Evolutionary conservation across 2,113 vertebrate species (phyloP).

Genomic region (Spilogale gracilis): DNA sequence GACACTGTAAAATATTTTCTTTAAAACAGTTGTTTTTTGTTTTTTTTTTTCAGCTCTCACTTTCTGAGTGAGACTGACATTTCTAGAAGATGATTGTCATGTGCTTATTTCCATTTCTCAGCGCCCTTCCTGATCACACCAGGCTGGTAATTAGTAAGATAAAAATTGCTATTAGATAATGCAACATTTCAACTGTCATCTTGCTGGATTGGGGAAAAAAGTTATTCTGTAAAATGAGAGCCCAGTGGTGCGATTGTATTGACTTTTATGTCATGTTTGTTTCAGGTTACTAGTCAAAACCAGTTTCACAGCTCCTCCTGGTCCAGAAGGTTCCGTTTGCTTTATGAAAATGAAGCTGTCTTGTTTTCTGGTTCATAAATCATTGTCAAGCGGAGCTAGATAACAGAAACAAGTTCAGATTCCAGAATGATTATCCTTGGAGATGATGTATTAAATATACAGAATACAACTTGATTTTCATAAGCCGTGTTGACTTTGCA

Average conservation of each 20-base stretch:
- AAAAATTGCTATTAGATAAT: constrained; percentile 83
- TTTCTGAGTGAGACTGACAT: constrained; percentile 13
- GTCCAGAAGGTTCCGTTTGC: constrained; percentile 89
- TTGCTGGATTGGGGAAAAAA: constrained; percentile 78
- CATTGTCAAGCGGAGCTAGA: constrained; percentile 89
- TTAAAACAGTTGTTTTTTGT: not conserved
- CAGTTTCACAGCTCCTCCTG: constrained; percentile 89
- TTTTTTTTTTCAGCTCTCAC: not conserved
- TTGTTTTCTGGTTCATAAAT: constrained; percentile 92
- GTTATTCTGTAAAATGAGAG: constrained; percentile 86
- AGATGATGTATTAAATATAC: constrained; percentile 91
- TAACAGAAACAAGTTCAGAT: constrained; percentile 90
- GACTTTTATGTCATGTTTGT: constrained; percentile 93
- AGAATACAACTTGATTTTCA: constrained; percentile 88
- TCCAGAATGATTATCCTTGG: constrained; percentile 89
- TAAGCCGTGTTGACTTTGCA: constrained; percentile 88
- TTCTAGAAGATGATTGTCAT: constrained; percentile 81
- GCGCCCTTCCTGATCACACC: constrained; percentile 76
- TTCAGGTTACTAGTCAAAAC: constrained; percentile 91
- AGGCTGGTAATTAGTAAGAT: constrained; percentile 86
- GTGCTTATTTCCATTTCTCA: constrained; percentile 80
- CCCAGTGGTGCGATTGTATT: constrained; percentile 88
- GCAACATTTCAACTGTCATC: constrained; percentile 86
- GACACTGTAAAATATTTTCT: constrained; percentile 34
- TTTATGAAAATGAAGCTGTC: constrained; percentile 92